A percentile compares a stretch with the other conserved stretches of the same genome.
These are phyloP conservation scores for Smutsia temminckii DNA, from an alignment of 2,797 vertebrate genomes.

Conservation along the genomic window DNA sequence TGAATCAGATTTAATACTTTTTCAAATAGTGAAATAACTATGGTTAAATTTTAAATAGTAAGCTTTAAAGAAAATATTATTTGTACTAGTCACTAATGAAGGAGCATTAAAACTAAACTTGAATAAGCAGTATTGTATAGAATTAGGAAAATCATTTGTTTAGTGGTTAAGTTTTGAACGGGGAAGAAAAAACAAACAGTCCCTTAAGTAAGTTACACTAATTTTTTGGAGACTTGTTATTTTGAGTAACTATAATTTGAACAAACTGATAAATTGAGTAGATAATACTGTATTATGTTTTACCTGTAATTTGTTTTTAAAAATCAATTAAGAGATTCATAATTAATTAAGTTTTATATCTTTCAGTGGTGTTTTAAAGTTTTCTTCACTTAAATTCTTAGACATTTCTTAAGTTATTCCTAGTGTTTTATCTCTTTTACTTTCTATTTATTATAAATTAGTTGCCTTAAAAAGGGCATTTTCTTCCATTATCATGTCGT, in stretches of 20 bases:
- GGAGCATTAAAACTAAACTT: conserved; percentile 41
- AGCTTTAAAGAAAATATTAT: background rate
- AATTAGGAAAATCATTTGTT: background rate
- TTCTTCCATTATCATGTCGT: background rate
- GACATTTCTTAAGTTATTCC: background rate
- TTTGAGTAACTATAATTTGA: conserved; percentile 36
- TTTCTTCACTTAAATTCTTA: background rate
- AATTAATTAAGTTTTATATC: background rate
- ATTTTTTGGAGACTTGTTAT: conserved; percentile 3
- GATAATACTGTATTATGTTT: background rate
- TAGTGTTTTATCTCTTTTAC: background rate
- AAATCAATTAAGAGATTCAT: background rate
- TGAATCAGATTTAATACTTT: background rate
- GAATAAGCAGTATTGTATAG: background rate
- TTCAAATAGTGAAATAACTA: conserved; percentile 8
- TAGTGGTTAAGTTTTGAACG: background rate
- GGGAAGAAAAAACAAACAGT: background rate
- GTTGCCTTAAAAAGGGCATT: background rate
- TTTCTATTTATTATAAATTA: background rate
- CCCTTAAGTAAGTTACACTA: conserved; percentile 16
- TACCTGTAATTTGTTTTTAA: conserved; percentile 10
- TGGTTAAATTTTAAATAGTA: conserved; percentile 18
- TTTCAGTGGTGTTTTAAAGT: background rate
- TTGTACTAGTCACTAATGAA: background rate
- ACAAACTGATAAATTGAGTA: background rate